Conservation (phyloP, 2,888 invertebrate genomes). For the Watsonalla cultraria region DNA sequence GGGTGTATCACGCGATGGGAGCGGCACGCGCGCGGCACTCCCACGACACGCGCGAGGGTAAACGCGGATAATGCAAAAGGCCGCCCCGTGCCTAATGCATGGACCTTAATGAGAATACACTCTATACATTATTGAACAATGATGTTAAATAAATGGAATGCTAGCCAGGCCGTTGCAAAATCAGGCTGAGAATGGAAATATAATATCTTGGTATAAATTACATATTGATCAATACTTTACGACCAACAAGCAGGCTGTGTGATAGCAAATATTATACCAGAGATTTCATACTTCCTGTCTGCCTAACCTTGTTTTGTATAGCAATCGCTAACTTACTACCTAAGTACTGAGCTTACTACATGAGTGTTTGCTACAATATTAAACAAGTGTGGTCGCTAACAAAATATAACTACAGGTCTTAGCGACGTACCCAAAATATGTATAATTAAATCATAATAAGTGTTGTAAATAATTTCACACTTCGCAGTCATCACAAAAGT, state of each 20-base stretch:
- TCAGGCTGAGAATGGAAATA: conserved; percentile 2
- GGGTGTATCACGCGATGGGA: conserved; percentile 72
- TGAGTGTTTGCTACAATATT: too few relatives aligned
- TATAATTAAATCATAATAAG: conserved; percentile 27
- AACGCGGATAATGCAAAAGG: conserved; percentile 18
- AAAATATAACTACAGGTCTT: neutral
- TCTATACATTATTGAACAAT: conserved; percentile 21
- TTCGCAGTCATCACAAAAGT: conserved; percentile 31
- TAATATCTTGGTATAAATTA: neutral
- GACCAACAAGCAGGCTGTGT: neutral
- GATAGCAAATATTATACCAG: neutral
- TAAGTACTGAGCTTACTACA: too few relatives aligned
- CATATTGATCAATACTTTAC: neutral
- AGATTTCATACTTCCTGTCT: neutral
- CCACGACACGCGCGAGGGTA: conserved; percentile 67
- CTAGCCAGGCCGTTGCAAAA: conserved; percentile 8
- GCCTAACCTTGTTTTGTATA: neutral
- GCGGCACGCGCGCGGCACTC: conserved; percentile 75
- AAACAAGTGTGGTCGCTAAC: too few relatives aligned
- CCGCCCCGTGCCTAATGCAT: conserved; percentile 37
- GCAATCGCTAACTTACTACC: too few relatives aligned
- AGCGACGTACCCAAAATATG: conserved; percentile 5
- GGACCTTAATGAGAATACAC: conserved; percentile 37
- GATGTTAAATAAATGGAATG: conserved; percentile 18
- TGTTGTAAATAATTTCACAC: conserved; percentile 54